Percentiles rank a stretch among this genome's conserved stretches.
Conservation (phyloP, 2,888 invertebrate species). For the Drosophila prolongata region DNA sequence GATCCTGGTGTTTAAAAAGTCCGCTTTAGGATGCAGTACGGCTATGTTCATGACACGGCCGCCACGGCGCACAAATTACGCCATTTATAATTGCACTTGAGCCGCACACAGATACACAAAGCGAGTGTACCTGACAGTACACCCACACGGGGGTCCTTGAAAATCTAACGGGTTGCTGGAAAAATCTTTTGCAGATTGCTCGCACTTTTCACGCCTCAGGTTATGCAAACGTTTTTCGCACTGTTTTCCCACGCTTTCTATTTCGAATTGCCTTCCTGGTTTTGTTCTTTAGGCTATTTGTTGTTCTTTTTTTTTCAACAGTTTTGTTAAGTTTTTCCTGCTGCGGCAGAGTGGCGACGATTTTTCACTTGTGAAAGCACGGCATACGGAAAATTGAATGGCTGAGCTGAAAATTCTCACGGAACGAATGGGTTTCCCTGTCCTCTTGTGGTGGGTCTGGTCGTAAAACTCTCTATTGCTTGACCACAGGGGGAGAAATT, state of each 20-base stretch:
- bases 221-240: conserved; percentile 56
- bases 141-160: conserved; percentile 63
- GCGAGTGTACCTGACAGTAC: conserved; percentile 37
- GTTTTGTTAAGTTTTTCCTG: conserved; percentile 21
- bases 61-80: conserved; percentile 67
- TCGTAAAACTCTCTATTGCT: conserved; percentile 16
- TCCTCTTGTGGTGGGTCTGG: conserved; percentile 32
- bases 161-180: conserved; percentile 49
- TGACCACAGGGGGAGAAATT: conserved; percentile 18
- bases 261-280: conserved; percentile 9
- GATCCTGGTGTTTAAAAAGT: conserved; percentile 35
- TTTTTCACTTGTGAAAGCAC: conserved; percentile 61
- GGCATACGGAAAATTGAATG: conserved; percentile 73
- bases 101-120: conserved; percentile 40
- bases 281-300: conserved; percentile 13
- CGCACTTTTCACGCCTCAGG: conserved; percentile 43
- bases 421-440: conserved; percentile 35
- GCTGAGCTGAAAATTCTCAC: conserved; percentile 65
- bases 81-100: conserved; percentile 75
- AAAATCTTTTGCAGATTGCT: conserved; percentile 29
- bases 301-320: conserved; percentile 15
- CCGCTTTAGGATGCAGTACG: conserved; percentile 19
- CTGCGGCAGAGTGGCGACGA: conserved; percentile 24
- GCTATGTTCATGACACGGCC: conserved; percentile 63
- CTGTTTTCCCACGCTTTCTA: background rate